Percentiles rank a stretch among this genome's conserved stretches.
Evolutionary conservation across 2,888 invertebrate genomes (phyloP).

Genomic region (Leptopilina syphax): DNA sequence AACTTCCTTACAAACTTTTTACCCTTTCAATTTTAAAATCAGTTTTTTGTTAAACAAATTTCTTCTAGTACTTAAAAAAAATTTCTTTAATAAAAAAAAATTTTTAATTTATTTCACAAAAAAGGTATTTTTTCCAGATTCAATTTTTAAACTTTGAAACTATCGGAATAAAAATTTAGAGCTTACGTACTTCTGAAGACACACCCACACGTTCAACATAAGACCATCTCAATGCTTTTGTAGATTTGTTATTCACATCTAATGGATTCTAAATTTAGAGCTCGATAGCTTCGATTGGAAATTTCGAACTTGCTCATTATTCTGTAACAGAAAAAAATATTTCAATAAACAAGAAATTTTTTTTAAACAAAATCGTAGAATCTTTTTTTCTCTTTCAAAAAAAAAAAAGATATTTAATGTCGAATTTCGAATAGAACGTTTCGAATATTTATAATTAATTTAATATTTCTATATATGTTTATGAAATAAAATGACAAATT

Average conservation of each 20-base stretch:
- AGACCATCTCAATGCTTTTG: background rate
- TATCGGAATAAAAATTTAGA: background rate
- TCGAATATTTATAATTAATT: too few relatives aligned
- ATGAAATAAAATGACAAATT: background rate
- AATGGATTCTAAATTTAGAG: conserved; percentile 11
- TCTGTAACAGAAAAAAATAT: background rate
- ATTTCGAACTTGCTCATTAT: background rate
- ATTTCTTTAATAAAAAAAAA: too few relatives aligned
- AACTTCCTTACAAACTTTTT: background rate
- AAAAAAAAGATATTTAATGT: too few relatives aligned
- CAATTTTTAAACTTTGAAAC: background rate
- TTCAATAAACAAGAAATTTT: background rate
- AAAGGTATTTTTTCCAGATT: too few relatives aligned
- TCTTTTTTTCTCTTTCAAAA: too few relatives aligned
- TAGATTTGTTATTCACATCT: conserved; percentile 4
- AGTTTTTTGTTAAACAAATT: background rate
- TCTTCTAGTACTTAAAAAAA: too few relatives aligned
- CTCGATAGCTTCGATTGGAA: background rate
- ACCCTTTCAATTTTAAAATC: too few relatives aligned
- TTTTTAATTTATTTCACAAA: too few relatives aligned
- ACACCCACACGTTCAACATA: background rate
- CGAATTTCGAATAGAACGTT: too few relatives aligned
- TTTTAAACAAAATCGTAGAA: too few relatives aligned
- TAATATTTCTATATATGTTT: too few relatives aligned
- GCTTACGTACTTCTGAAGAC: background rate